Evolutionary conservation across 2,113 vertebrate species (phyloP).

Genomic region (Bujurquina vittata): DNA sequence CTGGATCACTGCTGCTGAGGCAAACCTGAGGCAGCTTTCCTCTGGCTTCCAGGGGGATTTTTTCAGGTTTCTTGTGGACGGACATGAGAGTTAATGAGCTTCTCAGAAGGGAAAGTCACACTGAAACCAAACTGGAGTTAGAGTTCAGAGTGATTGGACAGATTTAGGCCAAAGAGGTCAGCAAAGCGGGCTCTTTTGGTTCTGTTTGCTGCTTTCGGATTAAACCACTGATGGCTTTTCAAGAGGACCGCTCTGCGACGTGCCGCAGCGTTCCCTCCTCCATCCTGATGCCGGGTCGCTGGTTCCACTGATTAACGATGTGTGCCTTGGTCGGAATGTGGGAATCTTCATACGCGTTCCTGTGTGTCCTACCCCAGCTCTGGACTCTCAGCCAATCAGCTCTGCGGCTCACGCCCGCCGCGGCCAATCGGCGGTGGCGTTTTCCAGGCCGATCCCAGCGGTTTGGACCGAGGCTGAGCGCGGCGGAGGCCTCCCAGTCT

Average conservation of each 20-base stretch:
- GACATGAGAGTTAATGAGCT: background rate
- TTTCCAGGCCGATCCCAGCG: slow-evolving; percentile 1
- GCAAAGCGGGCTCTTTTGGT: background rate
- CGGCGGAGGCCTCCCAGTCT: background rate
- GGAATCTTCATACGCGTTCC: background rate
- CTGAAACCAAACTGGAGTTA: background rate
- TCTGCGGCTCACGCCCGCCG: background rate
- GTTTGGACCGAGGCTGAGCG: background rate
- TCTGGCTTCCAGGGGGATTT: background rate
- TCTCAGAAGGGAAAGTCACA: background rate
- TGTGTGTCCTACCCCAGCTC: background rate
- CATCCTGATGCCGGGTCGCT: background rate
- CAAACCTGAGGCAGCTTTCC: background rate
- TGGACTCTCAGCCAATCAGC: slow-evolving; percentile 17
- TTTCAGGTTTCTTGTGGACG: background rate
- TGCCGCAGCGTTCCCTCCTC: background rate
- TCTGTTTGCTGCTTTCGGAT: background rate
- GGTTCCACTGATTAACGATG: background rate
- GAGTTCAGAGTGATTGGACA: background rate
- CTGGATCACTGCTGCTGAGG: background rate
- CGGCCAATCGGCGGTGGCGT: background rate
- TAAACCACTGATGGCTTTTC: background rate
- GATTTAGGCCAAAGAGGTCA: background rate
- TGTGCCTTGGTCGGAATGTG: background rate
- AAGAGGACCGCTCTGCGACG: background rate